Conservation (phyloP, 2,888 invertebrate species). For the Drosophila borborema region DNA sequence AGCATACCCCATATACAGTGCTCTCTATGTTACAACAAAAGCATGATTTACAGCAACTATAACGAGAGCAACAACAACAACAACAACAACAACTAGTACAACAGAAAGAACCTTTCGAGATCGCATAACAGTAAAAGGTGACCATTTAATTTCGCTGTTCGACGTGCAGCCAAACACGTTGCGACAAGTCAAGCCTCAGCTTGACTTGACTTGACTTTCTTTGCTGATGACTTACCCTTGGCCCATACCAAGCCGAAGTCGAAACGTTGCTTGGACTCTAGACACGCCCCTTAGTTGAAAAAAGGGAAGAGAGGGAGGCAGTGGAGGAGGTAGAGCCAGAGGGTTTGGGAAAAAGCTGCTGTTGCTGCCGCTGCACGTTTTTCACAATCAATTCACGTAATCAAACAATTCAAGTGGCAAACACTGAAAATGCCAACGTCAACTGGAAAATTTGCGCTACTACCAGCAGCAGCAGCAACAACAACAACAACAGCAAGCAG, state of each 20-base stretch:
- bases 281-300: slow-evolving; percentile 18
- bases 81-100: slow-evolving; percentile 19
- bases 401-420: slow-evolving; percentile 85
- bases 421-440: slow-evolving; percentile 84
- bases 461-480: slow-evolving; percentile 44
- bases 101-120: slow-evolving; percentile 28
- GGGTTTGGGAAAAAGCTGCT: slow-evolving; percentile 35
- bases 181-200: slow-evolving; percentile 37
- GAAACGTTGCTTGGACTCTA: slow-evolving; percentile 9
- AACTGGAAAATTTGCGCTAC: slow-evolving; percentile 81
- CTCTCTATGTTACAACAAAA: background rate
- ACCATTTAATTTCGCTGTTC: slow-evolving; percentile 72
- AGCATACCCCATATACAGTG: background rate
- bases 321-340: too few species aligned
- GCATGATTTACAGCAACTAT: slow-evolving; percentile 9
- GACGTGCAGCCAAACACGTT: slow-evolving; percentile 57
- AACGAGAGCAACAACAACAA: slow-evolving; percentile 17
- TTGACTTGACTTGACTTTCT: slow-evolving; percentile 40
- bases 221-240: slow-evolving; percentile 36
- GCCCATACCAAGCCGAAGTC: background rate
- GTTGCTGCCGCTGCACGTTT: slow-evolving; percentile 77
- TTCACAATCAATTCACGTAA: slow-evolving; percentile 83
- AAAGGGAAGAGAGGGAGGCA: background rate
- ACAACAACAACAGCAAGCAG: slow-evolving; percentile 37
- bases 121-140: slow-evolving; percentile 58